Evolutionary conservation across 2,888 invertebrate species (phyloP), one percentile per base, ranked within the genome.

Genomic region (Leucania comma): DNA sequence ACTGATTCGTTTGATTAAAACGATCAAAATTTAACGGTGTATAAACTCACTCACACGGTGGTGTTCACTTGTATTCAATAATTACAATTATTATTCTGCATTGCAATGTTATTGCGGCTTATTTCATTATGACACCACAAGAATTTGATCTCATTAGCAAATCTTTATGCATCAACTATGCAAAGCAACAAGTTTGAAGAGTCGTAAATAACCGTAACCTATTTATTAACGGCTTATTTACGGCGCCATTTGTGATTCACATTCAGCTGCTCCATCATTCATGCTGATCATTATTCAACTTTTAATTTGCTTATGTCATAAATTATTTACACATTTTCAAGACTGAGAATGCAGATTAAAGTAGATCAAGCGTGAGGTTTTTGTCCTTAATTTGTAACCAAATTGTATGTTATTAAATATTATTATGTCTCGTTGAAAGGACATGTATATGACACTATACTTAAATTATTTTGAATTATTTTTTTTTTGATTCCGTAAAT

Each of bases 191-290:
- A 53, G 48, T 50, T 54, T 50, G 42, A 54, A 24, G 24, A 63
- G 29, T 0, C 61, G 63, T 79, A 74, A 77, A 68, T 48, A 79
- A 79, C 58, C 3, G 32, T 63, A 68, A 74, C 79, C 77, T 68
- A 79, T 77, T 68, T 79, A 79, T 79, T 79, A 63, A 67, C 46
- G 32, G 50, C 29, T 48, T 53, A 46, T 76, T 76, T 78, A 76
- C 53, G 74, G 73, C 50, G 48, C 20, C 53, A 76, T 73, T 73
- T 68, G 42, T 65, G 51, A 78, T 72, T 76, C 57, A 62, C 50
- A 61, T 42, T 38, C 17, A 42, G 60, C 46, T 57, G 57, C 26
- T 67, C 46, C 29, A 79, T 73, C 58, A 73, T 79, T 79, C 57
- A 77, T 68, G 17, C 8, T 10, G 26, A 26, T 61, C 58, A 76